Base-by-base conservation (phyloP, 2,888 invertebrate species). In the Andrena praecox region DNA sequence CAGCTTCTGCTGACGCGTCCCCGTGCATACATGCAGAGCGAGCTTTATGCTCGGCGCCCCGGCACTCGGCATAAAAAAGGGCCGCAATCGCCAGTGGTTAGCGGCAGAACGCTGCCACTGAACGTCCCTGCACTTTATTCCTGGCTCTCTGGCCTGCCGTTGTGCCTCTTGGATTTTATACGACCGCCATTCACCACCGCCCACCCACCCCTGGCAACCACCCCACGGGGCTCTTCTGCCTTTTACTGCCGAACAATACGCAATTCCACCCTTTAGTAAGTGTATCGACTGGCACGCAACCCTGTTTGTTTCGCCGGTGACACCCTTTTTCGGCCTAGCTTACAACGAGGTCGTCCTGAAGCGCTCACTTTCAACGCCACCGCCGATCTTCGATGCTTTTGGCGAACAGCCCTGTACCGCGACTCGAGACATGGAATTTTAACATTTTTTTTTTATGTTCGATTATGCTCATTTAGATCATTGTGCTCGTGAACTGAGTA, bases 81-180 rank as follows among this genome's bases (percentile, higher is more conserved):
- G 78, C 71, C 64, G 48, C 79, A 86, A 85, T 85, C 79, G 86
- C 83, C 85, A 77, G 82, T 80, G 82, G 86, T 85, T 85, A 85
- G 79, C 62, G 86, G 68, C 68, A 75, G 84, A 77, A 84, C 70
- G 78, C 50, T 50, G 59, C 66, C 75, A 66, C 48, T 60, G 77
- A 67, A 75, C 76, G 59, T 77, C 20, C 27, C 27, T 76, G 77
- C 76, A 78, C 78, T 78, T 78, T 78, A 76, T 86, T 69, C 74
- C 76, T 86, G 60, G 79, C 82, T 62, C 60, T 66, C 67, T 60
- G 31, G 54, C 63, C 29, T 33, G 56, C 24, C 68, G 52, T 66
- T 73, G 56, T 62, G 60, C 60, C 71, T 81, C 81, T 59, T 54
- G 66, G 66, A 79, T 76, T 85, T 85, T 85, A 82, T 85, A 85